These are phyloP conservation scores for Aurelia sp. DNA, from an alignment of 30 jellyfish, hydroid and myxozoan species.

Conservation along the genomic window DNA sequence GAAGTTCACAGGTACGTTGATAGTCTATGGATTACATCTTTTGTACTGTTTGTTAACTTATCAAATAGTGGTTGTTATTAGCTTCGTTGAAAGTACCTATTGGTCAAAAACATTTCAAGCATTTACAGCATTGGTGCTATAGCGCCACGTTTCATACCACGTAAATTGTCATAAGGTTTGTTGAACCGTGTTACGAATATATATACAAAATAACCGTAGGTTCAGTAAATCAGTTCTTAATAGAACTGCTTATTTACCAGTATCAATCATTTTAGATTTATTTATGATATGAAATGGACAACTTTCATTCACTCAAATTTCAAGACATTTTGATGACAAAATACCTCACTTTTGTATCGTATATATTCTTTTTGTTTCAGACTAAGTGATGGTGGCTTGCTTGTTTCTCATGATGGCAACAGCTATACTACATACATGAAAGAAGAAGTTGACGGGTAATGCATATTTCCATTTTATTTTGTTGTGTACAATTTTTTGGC, in stretches of 20 bases:
- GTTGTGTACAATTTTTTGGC: neutral
- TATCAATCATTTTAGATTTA: neutral
- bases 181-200: no score
- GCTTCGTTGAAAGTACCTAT: no score
- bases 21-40: neutral
- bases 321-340: neutral
- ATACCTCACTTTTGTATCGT: neutral
- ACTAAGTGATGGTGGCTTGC: conserved; percentile 92
- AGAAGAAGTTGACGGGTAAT: conserved; percentile 97
- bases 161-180: no score
- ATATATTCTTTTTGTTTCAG: conserved; percentile 14
- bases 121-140: no score
- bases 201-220: no score
- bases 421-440: conserved; percentile 86
- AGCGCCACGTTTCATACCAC: no score
- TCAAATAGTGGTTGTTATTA: no score
- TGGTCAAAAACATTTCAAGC: no score
- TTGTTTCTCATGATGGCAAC: conserved; percentile 86
- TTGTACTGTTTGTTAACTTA: no score
- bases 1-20: conserved; percentile 87
- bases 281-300: neutral
- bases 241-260: neutral
- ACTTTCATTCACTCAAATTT: neutral
- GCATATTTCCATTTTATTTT: neutral
- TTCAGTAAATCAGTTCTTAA: no score